Conservation (phyloP, 2,888 invertebrate genomes). For the Isoperla grammatica region DNA sequence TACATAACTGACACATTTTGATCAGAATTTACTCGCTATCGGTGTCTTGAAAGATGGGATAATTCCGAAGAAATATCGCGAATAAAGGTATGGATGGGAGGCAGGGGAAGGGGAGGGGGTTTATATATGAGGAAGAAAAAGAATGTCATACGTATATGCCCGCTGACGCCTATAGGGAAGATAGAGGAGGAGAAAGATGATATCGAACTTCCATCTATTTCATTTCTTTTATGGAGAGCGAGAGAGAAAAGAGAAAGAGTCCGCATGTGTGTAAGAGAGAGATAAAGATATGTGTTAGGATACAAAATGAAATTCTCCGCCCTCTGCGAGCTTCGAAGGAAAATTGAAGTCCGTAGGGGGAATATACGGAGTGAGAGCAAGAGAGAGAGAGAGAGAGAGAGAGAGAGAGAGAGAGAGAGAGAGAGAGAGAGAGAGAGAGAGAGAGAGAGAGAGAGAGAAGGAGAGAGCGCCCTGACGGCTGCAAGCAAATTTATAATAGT, state of each 20-base stretch:
- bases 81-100: slow-evolving; percentile 7
- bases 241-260: slow-evolving; percentile 2
- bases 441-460: too few relatives aligned
- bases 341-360: slow-evolving; percentile 30
- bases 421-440: too few relatives aligned
- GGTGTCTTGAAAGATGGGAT: slow-evolving; percentile 9
- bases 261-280: slow-evolving; percentile 1
- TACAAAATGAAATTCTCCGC: slow-evolving; percentile 29
- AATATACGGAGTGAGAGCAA: not conserved
- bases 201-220: slow-evolving; percentile 30
- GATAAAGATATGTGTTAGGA: slow-evolving; percentile 20
- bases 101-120: not conserved
- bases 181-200: slow-evolving; percentile 27
- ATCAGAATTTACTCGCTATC: slow-evolving; percentile 16
- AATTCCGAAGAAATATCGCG: slow-evolving; percentile 13
- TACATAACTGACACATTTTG: slow-evolving; percentile 18
- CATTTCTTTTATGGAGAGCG: slow-evolving; percentile 18
- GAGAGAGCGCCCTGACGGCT: slow-evolving; percentile 26
- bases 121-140: slow-evolving; percentile 21
- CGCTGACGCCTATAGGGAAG: slow-evolving; percentile 17
- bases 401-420: not conserved
- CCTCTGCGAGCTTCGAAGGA: slow-evolving; percentile 23
- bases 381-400: not conserved
- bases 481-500: slow-evolving; percentile 31
- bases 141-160: slow-evolving; percentile 22